A percentile compares a stretch with the other conserved stretches of the same genome.
phyloP scores from a whole-genome alignment of 2,888 invertebrate genomes.

The Drosophila histrio region DNA sequence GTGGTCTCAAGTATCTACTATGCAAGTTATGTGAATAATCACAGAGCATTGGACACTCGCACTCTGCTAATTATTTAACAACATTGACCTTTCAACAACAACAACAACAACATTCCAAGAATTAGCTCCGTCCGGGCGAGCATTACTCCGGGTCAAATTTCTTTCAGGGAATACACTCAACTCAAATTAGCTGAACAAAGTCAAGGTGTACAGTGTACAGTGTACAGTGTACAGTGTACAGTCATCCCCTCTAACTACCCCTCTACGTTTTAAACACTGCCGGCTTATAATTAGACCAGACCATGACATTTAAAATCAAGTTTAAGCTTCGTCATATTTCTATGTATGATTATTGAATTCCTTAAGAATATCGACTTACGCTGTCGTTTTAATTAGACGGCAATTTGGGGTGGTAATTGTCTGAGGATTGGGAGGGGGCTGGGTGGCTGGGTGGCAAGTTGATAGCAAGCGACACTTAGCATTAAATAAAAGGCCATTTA shows the following conservation, averaged over 20 bases:
- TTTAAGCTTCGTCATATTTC: conserved; percentile 11
- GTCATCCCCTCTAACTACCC: no score
- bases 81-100: conserved; percentile 16
- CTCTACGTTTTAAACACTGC: neutral
- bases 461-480: conserved; percentile 57
- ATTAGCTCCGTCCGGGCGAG: neutral
- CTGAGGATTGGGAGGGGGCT: neutral
- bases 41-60: neutral
- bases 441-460: neutral
- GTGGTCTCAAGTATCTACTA: conserved; percentile 36
- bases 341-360: conserved; percentile 29
- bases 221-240: no score
- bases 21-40: neutral
- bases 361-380: conserved; percentile 41
- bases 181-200: neutral
- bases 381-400: conserved; percentile 47
- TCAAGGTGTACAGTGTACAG: neutral
- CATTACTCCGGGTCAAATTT: no score
- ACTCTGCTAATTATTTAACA: conserved; percentile 13
- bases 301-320: conserved; percentile 24
- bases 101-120: neutral
- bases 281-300: neutral
- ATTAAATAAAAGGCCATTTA: conserved; percentile 73
- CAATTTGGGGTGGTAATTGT: neutral
- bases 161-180: neutral